phyloP scores from a whole-genome alignment of 2,113 vertebrate species.

The Zosterops borbonicus region DNA sequence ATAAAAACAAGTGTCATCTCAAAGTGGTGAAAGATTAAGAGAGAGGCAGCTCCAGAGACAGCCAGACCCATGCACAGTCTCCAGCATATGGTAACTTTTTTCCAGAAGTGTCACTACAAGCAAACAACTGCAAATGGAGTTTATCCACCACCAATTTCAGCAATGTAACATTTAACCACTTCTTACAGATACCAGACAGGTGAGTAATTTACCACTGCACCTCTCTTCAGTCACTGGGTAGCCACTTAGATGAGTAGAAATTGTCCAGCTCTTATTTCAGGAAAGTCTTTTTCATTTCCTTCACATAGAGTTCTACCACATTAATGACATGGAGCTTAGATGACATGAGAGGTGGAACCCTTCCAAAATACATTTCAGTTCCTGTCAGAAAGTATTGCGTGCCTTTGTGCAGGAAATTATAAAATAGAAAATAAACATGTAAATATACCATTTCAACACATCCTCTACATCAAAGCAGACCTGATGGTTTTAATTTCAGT shows the following conservation, averaged over 20 bases:
- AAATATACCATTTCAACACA: conserved; percentile 65
- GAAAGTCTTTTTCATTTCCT: conserved; percentile 12
- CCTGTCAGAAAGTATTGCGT: conserved; percentile 45
- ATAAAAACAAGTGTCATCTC: background rate
- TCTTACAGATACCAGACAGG: conserved; percentile 5
- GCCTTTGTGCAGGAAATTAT: conserved; percentile 49
- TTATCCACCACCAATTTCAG: background rate
- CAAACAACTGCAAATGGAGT: conserved; percentile 5
- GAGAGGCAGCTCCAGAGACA: background rate
- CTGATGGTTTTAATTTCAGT: conserved; percentile 52
- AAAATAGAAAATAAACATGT: conserved; percentile 63
- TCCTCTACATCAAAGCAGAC: conserved; percentile 54
- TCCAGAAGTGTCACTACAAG: background rate
- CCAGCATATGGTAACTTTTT: background rate
- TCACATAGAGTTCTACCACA: background rate
- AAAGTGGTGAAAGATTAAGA: background rate
- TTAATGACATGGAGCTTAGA: background rate
- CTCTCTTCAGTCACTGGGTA: background rate
- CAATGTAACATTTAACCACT: background rate
- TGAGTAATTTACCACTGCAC: background rate
- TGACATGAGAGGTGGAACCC: conserved; percentile 14
- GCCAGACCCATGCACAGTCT: background rate
- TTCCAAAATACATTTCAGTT: conserved; percentile 44
- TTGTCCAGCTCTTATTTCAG: background rate
- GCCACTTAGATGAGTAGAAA: background rate